These are phyloP conservation scores for Bembecia ichneumoniformis DNA, from an alignment of 2,888 invertebrate genomes.

Conservation along the genomic window DNA sequence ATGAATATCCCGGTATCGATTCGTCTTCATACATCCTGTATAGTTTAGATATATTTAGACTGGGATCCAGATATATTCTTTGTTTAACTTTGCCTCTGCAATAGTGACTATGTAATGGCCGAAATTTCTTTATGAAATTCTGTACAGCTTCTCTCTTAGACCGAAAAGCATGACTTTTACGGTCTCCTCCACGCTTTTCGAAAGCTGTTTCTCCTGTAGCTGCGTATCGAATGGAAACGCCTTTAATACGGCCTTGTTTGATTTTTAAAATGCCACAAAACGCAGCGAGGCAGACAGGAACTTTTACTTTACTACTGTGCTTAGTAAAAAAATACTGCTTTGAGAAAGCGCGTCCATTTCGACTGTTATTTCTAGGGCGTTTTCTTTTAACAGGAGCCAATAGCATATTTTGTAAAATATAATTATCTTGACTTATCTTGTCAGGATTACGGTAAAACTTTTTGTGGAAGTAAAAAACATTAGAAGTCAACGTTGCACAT, in stretches of 20 bases:
- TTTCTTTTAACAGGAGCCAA: not conserved
- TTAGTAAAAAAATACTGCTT: not conserved
- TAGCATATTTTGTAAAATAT: not conserved
- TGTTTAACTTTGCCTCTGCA: conserved; percentile 1
- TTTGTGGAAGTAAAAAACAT: conserved; percentile 1
- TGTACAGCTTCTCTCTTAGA: conserved; percentile 5
- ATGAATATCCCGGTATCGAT: conserved; percentile 1
- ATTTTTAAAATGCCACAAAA: conserved; percentile 1
- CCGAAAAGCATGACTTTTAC: conserved; percentile 5
- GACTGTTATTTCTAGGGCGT: not conserved
- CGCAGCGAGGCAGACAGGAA: not conserved
- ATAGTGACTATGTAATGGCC: conserved; percentile 3
- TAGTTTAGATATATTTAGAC: conserved; percentile 6
- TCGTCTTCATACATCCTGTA: conserved; percentile 6
- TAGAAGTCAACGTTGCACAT: not conserved
- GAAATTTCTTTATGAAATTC: conserved; percentile 6
- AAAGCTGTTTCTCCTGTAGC: conserved; percentile 7
- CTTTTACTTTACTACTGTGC: not conserved
- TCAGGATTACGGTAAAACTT: not conserved
- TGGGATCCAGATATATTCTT: conserved; percentile 4
- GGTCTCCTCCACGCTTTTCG: conserved; percentile 9
- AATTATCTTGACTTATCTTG: conserved; percentile 2
- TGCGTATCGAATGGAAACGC: conserved; percentile 6
- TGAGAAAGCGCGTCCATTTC: not conserved
- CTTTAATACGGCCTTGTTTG: conserved; percentile 4